phyloP scores from a whole-genome alignment of 2,797 vertebrate genomes.

The Coccyzus lansbergi region DNA sequence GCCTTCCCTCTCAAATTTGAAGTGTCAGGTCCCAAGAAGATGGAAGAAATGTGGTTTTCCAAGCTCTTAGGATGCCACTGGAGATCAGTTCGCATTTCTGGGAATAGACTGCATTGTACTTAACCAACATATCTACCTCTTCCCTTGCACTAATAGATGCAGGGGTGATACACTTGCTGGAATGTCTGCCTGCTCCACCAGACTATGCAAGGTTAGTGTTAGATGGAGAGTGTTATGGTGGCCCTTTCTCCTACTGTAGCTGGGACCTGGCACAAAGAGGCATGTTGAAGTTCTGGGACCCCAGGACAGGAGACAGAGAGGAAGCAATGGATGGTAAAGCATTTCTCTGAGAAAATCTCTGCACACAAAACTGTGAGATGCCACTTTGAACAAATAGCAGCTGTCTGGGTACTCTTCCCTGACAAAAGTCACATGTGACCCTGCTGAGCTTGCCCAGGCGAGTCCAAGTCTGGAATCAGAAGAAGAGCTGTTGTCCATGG shows the following conservation, averaged over 20 bases:
- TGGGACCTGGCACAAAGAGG: neutral
- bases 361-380: neutral
- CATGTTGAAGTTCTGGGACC: neutral
- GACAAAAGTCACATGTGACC: neutral
- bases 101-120: no score
- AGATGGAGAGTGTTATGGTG: neutral
- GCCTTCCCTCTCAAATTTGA: neutral
- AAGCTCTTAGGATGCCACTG: neutral
- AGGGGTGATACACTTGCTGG: fast-evolving
- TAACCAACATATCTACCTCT: neutral
- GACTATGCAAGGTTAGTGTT: fast-evolving
- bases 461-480: neutral
- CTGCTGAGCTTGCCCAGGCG: neutral
- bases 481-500: fast-evolving
- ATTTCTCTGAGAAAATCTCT: neutral
- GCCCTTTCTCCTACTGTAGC: neutral
- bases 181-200: neutral
- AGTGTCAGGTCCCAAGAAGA: neutral
- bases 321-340: neutral
- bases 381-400: fast-evolving
- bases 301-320: neutral
- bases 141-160: neutral
- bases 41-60: neutral
- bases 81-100: neutral
- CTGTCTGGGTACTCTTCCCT: neutral